Conservation (phyloP, 2,888 invertebrate genomes). For the Abrostola triplasia region DNA sequence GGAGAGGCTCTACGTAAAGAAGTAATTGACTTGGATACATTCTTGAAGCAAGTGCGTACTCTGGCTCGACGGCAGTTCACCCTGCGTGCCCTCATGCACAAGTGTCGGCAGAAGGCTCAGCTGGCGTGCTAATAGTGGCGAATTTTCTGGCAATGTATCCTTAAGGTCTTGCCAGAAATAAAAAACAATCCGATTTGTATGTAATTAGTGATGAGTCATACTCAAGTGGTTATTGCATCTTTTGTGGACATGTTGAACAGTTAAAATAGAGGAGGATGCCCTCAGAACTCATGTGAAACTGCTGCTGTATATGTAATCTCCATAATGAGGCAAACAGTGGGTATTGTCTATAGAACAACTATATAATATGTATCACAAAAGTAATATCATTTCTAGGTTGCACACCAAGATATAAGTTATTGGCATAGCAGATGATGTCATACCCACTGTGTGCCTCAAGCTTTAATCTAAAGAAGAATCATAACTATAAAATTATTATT, state of each 20-base stretch:
- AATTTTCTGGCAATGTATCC: constrained; percentile 56
- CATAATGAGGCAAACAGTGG: constrained; percentile 7
- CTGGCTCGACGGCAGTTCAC: constrained; percentile 98
- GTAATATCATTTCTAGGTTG: not conserved
- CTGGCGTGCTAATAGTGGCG: constrained; percentile 89
- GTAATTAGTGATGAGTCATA: constrained; percentile 47
- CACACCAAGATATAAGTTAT: not conserved
- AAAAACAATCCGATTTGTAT: constrained; percentile 51
- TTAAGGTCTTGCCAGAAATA: constrained; percentile 50
- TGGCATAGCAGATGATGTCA: not conserved
- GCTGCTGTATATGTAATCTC: constrained; percentile 11
- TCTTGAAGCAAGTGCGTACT: constrained; percentile 98
- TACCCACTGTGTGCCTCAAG: constrained; percentile 11
- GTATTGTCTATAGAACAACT: not conserved
- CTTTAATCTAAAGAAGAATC: constrained; percentile 12
- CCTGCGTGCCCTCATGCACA: constrained; percentile 97
- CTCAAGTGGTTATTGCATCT: constrained; percentile 22
- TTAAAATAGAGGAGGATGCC: constrained; percentile 8
- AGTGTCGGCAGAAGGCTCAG: constrained; percentile 98
- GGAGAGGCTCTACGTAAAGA: constrained; percentile 97
- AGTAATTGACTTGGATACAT: constrained; percentile 98
- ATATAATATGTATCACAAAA: not conserved
- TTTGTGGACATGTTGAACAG: constrained; percentile 14
- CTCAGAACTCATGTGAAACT: constrained; percentile 19
- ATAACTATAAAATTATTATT: constrained; percentile 27